Evolutionary conservation across 2,888 invertebrate genomes (phyloP).

Genomic region (Agrochola lota): DNA sequence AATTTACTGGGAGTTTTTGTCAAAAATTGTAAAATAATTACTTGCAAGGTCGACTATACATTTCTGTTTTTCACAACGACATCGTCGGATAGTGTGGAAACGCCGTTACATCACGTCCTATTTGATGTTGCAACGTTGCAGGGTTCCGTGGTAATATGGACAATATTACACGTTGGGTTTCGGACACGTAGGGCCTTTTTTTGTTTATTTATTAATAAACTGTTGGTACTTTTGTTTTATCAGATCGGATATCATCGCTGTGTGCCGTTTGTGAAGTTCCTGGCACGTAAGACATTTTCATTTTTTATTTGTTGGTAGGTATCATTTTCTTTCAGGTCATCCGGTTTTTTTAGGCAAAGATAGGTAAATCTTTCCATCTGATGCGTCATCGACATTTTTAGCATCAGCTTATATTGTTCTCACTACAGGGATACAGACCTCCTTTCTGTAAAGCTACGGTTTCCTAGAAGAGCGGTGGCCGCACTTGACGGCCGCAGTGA

Average conservation of each 20-base stretch:
- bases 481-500: too few species aligned
- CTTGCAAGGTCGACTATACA: too few species aligned
- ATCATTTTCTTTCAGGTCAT: neutral
- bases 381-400: neutral
- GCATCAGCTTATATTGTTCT: neutral
- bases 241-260: neutral
- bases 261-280: neutral
- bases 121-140: constrained; percentile 24
- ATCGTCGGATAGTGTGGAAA: neutral
- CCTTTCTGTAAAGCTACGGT: neutral
- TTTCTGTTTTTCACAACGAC: neutral
- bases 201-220: constrained; percentile 11
- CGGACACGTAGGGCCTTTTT: constrained; percentile 17
- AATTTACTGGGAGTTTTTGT: too few species aligned
- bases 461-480: too few species aligned
- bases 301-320: neutral
- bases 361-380: neutral
- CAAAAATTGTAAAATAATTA: too few species aligned
- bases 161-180: constrained; percentile 7
- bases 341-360: neutral
- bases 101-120: constrained; percentile 10
- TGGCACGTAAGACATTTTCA: neutral
- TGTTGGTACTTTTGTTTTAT: neutral
- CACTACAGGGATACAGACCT: neutral
- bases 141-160: constrained; percentile 27